Evolutionary conservation across 2,113 vertebrate genomes (phyloP).

Genomic region (Pterocles orientalis): DNA sequence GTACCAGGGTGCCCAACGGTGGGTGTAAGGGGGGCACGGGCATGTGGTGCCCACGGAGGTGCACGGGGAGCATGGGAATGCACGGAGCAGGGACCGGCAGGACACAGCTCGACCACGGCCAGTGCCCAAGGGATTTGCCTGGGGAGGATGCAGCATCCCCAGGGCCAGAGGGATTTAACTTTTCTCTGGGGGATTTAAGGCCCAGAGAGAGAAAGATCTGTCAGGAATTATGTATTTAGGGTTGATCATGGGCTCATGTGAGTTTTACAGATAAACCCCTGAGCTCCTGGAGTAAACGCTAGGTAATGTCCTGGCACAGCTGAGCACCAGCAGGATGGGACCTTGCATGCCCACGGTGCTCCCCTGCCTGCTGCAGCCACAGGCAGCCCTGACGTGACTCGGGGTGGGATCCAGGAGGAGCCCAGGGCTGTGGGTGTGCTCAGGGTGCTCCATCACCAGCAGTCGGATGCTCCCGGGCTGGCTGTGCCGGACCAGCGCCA

Average conservation of each 20-base stretch:
- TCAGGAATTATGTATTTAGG: neutral
- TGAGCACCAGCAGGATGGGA: neutral
- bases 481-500: neutral
- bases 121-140: accelerated
- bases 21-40: accelerated
- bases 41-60: neutral
- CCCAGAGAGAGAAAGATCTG: neutral
- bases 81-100: accelerated
- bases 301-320: neutral
- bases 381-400: neutral
- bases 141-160: neutral
- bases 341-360: accelerated
- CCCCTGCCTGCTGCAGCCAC: neutral
- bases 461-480: accelerated
- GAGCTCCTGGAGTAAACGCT: neutral
- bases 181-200: neutral
- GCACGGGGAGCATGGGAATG: accelerated
- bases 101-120: accelerated
- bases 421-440: neutral
- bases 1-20: accelerated
- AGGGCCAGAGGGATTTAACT: neutral
- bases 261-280: neutral
- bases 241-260: accelerated
- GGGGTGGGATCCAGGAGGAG: neutral
- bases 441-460: neutral